phyloP scores from a whole-genome alignment of 2,113 vertebrate genomes.

The Poeciliopsis occidentalis region DNA sequence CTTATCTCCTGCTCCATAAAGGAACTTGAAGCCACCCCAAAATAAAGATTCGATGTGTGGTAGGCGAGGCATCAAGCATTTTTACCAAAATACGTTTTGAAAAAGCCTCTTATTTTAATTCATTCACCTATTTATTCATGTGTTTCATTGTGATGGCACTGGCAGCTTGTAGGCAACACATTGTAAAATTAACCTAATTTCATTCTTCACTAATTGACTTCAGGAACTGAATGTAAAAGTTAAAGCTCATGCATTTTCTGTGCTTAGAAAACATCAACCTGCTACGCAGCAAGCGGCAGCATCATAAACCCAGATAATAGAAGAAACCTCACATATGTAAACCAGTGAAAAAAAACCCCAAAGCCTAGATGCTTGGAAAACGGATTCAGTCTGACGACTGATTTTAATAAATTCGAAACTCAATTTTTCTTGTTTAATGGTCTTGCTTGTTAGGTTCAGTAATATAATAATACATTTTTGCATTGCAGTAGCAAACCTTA shows the following conservation, averaged over 20 bases:
- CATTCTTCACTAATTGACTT: not conserved
- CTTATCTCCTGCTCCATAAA: too few species aligned
- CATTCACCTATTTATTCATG: not conserved
- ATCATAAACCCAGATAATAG: constrained; percentile 74
- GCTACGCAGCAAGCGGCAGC: constrained; percentile 36
- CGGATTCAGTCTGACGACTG: constrained; percentile 34
- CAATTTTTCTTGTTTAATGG: constrained; percentile 32
- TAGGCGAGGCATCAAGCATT: not conserved
- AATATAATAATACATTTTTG: constrained; percentile 7
- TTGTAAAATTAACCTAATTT: not conserved
- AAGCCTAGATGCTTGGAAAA: constrained; percentile 45
- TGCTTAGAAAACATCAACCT: constrained; percentile 47
- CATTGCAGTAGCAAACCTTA: not conserved
- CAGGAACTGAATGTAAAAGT: too few species aligned
- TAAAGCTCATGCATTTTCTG: not conserved
- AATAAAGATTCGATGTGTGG: not conserved
- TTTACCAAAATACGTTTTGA: not conserved
- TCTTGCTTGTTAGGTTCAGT: constrained; percentile 27
- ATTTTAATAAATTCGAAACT: not conserved
- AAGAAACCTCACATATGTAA: constrained; percentile 68
- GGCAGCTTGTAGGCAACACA: not conserved
- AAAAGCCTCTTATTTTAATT: too few species aligned
- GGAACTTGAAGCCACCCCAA: not conserved
- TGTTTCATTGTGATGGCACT: not conserved
- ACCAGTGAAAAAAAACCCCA: constrained; percentile 49